Percentiles rank a stretch among this genome's conserved stretches.
Conservation (phyloP, 2,797 vertebrate genomes). For the Lagodon rhomboides region DNA sequence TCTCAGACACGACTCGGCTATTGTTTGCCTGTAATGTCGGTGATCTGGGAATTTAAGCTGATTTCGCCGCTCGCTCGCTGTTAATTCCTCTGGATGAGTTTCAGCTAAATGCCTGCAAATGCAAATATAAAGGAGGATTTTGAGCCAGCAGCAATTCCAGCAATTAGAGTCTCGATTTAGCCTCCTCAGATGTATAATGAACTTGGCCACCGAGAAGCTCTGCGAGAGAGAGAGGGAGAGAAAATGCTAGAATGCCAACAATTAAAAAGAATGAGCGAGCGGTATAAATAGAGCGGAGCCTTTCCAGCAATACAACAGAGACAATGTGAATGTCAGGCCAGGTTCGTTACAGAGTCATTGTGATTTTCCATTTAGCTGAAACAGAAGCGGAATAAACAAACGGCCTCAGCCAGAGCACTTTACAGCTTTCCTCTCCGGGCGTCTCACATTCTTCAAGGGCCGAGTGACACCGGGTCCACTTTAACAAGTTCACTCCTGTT, state of each 20-base stretch:
- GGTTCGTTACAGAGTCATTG: conserved; percentile 40
- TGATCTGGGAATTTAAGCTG: conserved; percentile 37
- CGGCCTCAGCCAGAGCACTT: neutral
- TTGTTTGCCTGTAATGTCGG: conserved; percentile 17
- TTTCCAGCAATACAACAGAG: conserved; percentile 30
- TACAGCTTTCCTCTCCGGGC: conserved; percentile 22
- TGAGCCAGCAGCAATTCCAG: conserved; percentile 35
- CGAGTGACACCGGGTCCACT: conserved; percentile 10
- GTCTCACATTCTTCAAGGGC: conserved; percentile 19
- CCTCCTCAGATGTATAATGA: conserved; percentile 63
- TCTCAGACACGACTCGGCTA: neutral
- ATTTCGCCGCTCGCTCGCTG: conserved; percentile 24
- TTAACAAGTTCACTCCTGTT: conserved; percentile 38
- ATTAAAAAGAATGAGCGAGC: conserved; percentile 36
- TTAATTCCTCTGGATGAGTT: conserved; percentile 49
- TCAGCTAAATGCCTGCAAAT: conserved; percentile 49
- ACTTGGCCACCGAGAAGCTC: conserved; percentile 52
- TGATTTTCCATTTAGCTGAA: conserved; percentile 47
- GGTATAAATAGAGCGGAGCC: conserved; percentile 43
- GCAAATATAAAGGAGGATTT: conserved; percentile 44
- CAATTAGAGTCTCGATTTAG: conserved; percentile 64
- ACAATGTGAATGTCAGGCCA: conserved; percentile 27
- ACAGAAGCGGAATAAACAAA: conserved; percentile 55
- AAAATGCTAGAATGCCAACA: conserved; percentile 48
- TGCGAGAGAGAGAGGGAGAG: conserved; percentile 18